Base-by-base conservation (phyloP, 2,888 invertebrate genomes). In the Cheilosia grossa region DNA sequence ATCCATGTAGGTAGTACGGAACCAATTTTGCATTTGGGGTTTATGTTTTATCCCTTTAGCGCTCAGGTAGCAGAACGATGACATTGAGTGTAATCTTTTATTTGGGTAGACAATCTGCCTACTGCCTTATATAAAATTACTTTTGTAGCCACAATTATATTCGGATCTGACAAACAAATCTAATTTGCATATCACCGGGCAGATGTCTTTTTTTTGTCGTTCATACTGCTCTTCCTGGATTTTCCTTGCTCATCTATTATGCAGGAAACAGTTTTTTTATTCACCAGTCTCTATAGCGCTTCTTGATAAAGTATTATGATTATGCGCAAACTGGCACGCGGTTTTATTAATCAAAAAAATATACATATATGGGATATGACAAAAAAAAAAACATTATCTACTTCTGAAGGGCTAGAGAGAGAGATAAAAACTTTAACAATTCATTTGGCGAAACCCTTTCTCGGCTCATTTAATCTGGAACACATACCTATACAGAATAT, bases 131-230 rank as follows among this genome's bases (percentile, higher is more conserved):
- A 80, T 70, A 72, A 82, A 82, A 72, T 72, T 81, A 85, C 81
- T 81, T 81, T 81, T 85, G 82, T 86, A 80, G 86, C 80, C 87
- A 87, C 82, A 87, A 87, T 82, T 86, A 87, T 85, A 67, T 70
- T 80, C 64, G 79, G 73, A 86, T 82, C 58, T 78, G 70, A 37
- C 78, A 70, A 87, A 87, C 74, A 86, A 82, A 80, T 70, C 82
- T 86, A 79, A 87, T 87, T 87, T 87, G 87, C 87, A 87, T 87
- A 86, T 80, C 59, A 72, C 69, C 72, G 44, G 69, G 82, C 87
- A 87, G 87, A 85, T 87, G 87, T 82, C 44, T 80, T 13, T 59
- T 73, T 73, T 82, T 73, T 64, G 2, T 61, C 19, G 51, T 2
- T 72, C 47, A 15, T 49, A 30, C 30, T 30, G 30, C 37, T 54